These are phyloP conservation scores for Aurelia aurita complex sp. Pacific DNA, from an alignment of 30 jellyfish, hydroid and myxozoan species.

Conservation along the genomic window DNA sequence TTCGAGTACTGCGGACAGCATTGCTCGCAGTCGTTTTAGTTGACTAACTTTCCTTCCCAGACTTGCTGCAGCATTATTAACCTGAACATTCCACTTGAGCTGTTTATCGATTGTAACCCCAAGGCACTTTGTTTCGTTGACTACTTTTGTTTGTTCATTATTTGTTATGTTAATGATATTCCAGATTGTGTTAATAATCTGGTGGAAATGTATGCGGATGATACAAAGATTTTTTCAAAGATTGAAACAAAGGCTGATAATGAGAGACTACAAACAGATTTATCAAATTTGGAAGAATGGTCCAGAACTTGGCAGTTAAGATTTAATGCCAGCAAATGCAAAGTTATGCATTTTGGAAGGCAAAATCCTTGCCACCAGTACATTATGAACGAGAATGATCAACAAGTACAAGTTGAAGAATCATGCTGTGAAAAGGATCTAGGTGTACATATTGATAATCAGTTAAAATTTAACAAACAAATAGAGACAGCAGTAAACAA, in stretches of 20 bases:
- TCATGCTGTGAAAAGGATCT: conserved; percentile 32
- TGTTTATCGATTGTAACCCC: not conserved
- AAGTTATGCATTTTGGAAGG: no score
- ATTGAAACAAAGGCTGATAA: conserved; percentile 7
- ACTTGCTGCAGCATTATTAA: conserved; percentile 1
- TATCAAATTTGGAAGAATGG: no score
- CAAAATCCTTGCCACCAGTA: no score
- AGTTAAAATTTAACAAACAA: not conserved
- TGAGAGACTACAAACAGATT: not conserved
- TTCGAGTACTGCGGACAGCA: not conserved
- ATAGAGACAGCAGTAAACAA: no score
- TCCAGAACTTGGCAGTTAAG: no score
- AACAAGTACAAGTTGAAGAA: not conserved
- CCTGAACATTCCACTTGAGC: conserved; percentile 4
- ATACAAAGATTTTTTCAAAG: conserved; percentile 25
- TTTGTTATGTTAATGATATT: conserved; percentile 20
- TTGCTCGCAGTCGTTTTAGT: conserved; percentile 1
- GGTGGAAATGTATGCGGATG: conserved; percentile 39
- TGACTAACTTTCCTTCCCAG: conserved; percentile 7
- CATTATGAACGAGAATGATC: no score
- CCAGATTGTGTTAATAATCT: conserved; percentile 38
- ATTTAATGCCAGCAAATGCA: no score
- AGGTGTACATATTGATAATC: conserved; percentile 33
- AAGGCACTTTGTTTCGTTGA: not conserved
- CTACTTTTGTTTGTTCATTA: conserved; percentile 7